phyloP scores from a whole-genome alignment of 2,113 vertebrate genomes.

The Strix uralensis region DNA sequence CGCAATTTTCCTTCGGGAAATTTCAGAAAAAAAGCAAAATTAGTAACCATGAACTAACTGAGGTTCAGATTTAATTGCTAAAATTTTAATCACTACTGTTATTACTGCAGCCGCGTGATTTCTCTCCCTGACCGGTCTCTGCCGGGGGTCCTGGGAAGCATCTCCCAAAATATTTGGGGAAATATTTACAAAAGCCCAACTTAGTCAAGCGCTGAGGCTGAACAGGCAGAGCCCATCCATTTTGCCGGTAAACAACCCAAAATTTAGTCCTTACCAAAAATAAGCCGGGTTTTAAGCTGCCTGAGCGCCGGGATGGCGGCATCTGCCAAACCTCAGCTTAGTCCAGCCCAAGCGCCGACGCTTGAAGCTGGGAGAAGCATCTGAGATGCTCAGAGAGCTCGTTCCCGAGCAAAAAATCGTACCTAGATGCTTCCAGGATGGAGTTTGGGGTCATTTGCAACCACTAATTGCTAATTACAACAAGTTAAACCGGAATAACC shows the following conservation, averaged over 20 bases:
- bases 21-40: background rate
- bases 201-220: background rate
- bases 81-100: background rate
- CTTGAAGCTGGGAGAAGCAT: background rate
- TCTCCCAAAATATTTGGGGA: background rate
- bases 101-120: accelerated
- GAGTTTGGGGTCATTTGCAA: background rate
- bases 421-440: background rate
- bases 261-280: too few species aligned
- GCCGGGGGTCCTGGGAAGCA: background rate
- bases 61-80: background rate
- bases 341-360: background rate
- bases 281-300: background rate
- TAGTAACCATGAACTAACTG: accelerated
- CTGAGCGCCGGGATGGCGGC: accelerated
- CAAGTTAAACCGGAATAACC: background rate
- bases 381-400: background rate
- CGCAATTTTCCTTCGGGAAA: background rate
- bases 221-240: accelerated
- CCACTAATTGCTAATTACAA: background rate
- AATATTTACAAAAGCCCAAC: background rate
- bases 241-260: background rate
- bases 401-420: background rate
- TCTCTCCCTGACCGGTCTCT: accelerated
- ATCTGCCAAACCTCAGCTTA: background rate